Percentiles rank a stretch among this genome's conserved stretches.
Evolutionary conservation across 2,797 vertebrate species (phyloP).

Genomic region (Myiothlypis chrysogaster): DNA sequence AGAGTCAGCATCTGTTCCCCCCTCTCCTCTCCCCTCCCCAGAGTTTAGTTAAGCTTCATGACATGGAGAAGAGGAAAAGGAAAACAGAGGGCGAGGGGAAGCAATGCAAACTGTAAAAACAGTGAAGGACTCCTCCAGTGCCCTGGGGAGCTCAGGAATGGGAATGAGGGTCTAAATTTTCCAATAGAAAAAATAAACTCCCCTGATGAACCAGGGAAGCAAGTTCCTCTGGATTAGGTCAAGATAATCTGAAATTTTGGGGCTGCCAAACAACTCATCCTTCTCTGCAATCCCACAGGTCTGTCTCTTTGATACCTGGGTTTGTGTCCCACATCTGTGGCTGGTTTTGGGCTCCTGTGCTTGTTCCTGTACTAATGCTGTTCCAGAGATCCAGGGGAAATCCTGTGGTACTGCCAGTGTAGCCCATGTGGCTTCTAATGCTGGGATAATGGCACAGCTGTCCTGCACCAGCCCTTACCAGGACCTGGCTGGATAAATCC

Average conservation of each 20-base stretch:
- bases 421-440: too few species aligned
- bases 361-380: background rate
- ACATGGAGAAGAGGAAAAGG: background rate
- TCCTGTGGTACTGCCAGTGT: too few species aligned
- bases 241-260: background rate
- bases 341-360: background rate
- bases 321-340: background rate
- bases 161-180: slow-evolving; percentile 17
- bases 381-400: background rate
- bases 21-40: background rate
- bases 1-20: background rate
- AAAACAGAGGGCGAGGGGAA: slow-evolving; percentile 4
- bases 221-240: background rate
- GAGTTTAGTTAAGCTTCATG: background rate
- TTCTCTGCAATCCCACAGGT: background rate
- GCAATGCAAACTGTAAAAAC: slow-evolving; percentile 3
- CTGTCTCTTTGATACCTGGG: background rate
- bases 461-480: background rate
- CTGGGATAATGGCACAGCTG: background rate
- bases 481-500: background rate
- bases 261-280: background rate
- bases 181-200: slow-evolving; percentile 5
- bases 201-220: background rate
- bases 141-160: background rate
- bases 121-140: background rate